A percentile compares a stretch with the other conserved stretches of the same genome.
phyloP scores from a whole-genome alignment of 92 coral and sea anemone genomes.

The Palythoa heliodiscus region DNA sequence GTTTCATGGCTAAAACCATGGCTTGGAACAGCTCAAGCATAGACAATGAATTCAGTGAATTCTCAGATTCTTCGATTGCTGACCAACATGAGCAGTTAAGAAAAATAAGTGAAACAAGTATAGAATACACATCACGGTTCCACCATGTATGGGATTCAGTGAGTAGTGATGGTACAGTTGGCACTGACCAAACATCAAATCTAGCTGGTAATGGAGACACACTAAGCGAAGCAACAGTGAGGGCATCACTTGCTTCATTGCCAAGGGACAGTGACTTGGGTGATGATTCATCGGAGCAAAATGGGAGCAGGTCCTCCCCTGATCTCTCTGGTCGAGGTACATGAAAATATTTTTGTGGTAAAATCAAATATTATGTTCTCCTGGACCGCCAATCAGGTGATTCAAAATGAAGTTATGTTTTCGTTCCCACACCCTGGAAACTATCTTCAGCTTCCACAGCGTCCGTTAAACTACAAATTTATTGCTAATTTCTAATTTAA shows the following conservation, averaged over 20 bases:
- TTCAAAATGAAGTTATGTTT: no score
- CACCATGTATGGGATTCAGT: slow-evolving; percentile 1
- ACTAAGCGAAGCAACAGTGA: slow-evolving; percentile 36
- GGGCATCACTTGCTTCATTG: slow-evolving; percentile 38
- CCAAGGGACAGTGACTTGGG: slow-evolving; percentile 48
- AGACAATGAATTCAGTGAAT: slow-evolving; percentile 60
- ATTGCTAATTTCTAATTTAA: no score
- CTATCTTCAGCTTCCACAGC: no score
- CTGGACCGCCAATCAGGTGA: no score
- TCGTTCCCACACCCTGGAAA: no score
- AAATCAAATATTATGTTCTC: not conserved
- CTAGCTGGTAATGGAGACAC: slow-evolving; percentile 49
- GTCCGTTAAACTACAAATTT: no score
- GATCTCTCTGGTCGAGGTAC: slow-evolving; percentile 67
- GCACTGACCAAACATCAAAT: slow-evolving; percentile 51
- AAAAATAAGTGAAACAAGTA: slow-evolving; percentile 69
- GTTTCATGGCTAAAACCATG: slow-evolving; percentile 59
- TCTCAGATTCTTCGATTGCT: slow-evolving; percentile 28
- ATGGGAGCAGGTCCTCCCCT: slow-evolving; percentile 86
- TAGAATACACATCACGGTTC: slow-evolving; percentile 48
- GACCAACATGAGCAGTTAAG: slow-evolving; percentile 56
- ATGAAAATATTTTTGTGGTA: not conserved
- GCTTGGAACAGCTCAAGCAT: slow-evolving; percentile 79
- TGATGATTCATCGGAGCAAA: slow-evolving; percentile 58
- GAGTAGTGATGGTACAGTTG: slow-evolving; percentile 25